phyloP scores from a whole-genome alignment of 2,888 invertebrate species.

The Rotaria macrura region DNA sequence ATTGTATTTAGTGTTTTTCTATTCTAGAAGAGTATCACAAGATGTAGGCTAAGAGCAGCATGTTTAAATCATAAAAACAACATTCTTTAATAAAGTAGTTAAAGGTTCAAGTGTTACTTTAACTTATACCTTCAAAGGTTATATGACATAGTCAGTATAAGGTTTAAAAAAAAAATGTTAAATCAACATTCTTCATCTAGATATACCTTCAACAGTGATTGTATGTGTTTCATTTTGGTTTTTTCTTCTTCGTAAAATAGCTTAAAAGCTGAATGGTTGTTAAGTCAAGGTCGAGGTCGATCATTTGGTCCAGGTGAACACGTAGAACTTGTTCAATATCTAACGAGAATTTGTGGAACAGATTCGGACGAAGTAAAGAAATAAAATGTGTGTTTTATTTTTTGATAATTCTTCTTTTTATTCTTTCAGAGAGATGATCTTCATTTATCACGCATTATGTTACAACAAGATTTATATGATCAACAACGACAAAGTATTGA shows the following conservation, averaged over 20 bases:
- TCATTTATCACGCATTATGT: background rate
- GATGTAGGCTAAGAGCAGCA: too few species aligned
- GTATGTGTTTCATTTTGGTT: background rate
- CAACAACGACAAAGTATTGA: background rate
- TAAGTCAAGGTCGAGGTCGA: conserved; percentile 81
- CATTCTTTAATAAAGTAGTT: too few species aligned
- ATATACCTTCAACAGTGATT: too few species aligned
- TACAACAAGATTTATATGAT: background rate
- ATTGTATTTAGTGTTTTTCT: too few species aligned
- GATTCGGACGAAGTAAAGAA: background rate
- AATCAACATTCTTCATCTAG: too few species aligned
- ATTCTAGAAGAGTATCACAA: too few species aligned
- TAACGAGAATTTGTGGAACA: conserved; percentile 67
- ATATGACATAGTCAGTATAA: too few species aligned
- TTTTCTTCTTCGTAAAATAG: conserved; percentile 52
- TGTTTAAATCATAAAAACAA: too few species aligned
- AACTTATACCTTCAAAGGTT: too few species aligned
- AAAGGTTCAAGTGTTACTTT: too few species aligned
- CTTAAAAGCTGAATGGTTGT: conserved; percentile 83
- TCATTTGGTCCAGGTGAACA: conserved; percentile 75
- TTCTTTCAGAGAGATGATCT: background rate
- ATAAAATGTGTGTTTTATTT: background rate
- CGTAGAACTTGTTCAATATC: conserved; percentile 66
- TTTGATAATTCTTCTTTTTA: background rate
- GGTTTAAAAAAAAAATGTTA: too few species aligned